phyloP scores from a whole-genome alignment of 2,888 invertebrate genomes.

The Tetragnatha montana region DNA sequence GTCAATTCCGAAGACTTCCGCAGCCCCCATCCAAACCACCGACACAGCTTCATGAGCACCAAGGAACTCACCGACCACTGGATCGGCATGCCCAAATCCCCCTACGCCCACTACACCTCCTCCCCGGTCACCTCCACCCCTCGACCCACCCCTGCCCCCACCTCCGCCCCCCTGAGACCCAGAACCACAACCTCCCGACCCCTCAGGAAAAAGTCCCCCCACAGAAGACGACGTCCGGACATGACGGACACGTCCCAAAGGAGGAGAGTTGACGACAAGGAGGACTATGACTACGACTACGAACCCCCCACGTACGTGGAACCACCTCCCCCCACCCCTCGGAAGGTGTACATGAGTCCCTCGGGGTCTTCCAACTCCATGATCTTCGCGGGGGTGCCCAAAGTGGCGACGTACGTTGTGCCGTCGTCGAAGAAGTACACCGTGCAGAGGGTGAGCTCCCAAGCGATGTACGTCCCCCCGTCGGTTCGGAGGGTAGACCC shows the following conservation, averaged over 20 bases:
- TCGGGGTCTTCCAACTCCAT: slow-evolving; percentile 29
- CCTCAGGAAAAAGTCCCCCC: background rate
- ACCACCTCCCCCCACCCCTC: slow-evolving; percentile 7
- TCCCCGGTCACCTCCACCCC: slow-evolving; percentile 21
- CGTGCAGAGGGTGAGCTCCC: slow-evolving; percentile 52
- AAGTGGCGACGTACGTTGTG: slow-evolving; percentile 60
- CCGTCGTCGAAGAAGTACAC: slow-evolving; percentile 50
- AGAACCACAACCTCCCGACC: slow-evolving; percentile 13
- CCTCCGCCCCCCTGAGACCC: slow-evolving; percentile 29
- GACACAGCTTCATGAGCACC: slow-evolving; percentile 31
- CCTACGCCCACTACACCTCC: slow-evolving; percentile 43
- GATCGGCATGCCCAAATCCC: slow-evolving; percentile 60
- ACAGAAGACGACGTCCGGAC: slow-evolving; percentile 31
- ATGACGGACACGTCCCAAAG: background rate
- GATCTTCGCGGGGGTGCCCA: slow-evolving; percentile 47
- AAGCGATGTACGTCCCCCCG: slow-evolving; percentile 48
- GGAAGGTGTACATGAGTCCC: slow-evolving; percentile 35
- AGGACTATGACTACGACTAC: slow-evolving; percentile 61
- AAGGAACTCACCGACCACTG: slow-evolving; percentile 61
- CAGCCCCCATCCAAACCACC: slow-evolving; percentile 52
- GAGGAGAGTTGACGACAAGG: background rate
- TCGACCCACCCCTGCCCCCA: slow-evolving; percentile 4
- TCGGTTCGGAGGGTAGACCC: slow-evolving; percentile 50
- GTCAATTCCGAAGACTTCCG: slow-evolving; percentile 10
- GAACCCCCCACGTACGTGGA: slow-evolving; percentile 37